Conservation (phyloP, 1,140 invertebrate species). For the Popillia japonica region DNA sequence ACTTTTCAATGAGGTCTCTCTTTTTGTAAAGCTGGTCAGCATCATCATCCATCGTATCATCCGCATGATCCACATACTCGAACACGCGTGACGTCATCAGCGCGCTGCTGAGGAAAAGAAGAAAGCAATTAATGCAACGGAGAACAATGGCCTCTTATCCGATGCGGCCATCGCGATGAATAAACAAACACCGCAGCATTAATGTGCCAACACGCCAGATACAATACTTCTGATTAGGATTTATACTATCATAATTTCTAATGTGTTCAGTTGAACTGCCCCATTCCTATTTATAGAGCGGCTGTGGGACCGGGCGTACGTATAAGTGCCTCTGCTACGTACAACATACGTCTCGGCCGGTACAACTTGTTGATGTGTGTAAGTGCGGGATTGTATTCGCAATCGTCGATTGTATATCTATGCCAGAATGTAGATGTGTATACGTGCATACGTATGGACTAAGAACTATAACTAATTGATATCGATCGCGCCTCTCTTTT, state of each 20-base stretch:
- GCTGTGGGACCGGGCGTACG: constrained; percentile 18
- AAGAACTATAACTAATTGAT: constrained; percentile 28
- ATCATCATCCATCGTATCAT: neutral
- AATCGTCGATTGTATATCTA: no score
- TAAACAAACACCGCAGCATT: constrained; percentile 40
- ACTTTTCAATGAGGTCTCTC: no score
- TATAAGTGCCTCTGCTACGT: constrained; percentile 13
- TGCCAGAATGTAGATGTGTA: neutral
- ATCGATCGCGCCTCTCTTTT: constrained; percentile 19
- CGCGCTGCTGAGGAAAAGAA: neutral
- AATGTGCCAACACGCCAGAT: constrained; percentile 40
- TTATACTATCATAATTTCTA: constrained; percentile 41
- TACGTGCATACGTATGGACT: neutral
- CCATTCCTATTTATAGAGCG: constrained; percentile 33
- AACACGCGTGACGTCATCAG: constrained; percentile 1
- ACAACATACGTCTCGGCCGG: neutral
- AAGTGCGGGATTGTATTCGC: neutral
- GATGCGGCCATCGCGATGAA: constrained; percentile 31
- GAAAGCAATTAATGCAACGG: constrained; percentile 37
- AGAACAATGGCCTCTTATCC: constrained; percentile 41
- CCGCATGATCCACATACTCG: constrained; percentile 28
- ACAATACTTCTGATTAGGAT: constrained; percentile 42
- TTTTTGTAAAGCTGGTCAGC: neutral
- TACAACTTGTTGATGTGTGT: constrained; percentile 4
- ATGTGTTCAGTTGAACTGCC: constrained; percentile 36